phyloP scores from a whole-genome alignment of 2,888 invertebrate species.

The Acleris holmiana region DNA sequence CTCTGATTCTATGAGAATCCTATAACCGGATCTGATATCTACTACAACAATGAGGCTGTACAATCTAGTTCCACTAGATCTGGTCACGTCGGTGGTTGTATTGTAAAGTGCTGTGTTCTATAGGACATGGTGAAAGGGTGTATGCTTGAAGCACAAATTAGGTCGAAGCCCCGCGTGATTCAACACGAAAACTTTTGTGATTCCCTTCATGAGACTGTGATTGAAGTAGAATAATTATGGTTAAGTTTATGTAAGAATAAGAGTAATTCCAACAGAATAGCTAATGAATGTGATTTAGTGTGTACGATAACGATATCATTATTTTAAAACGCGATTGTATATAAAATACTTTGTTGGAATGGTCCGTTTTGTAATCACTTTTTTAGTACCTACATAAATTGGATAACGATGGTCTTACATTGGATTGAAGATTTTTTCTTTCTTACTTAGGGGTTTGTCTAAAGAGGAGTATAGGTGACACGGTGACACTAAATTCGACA shows the following conservation, averaged over 20 bases:
- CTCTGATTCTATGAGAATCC: constrained; percentile 77
- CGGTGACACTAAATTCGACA: too few species aligned
- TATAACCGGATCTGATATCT: constrained; percentile 51
- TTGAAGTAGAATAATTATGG: constrained; percentile 57
- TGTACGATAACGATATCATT: constrained; percentile 37
- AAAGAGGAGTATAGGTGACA: too few species aligned
- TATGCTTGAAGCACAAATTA: constrained; percentile 13
- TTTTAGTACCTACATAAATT: background rate
- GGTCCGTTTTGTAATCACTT: background rate
- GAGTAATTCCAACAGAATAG: constrained; percentile 33
- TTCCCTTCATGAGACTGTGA: constrained; percentile 77
- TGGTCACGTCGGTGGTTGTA: constrained; percentile 27
- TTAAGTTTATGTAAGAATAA: constrained; percentile 32
- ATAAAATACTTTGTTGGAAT: background rate
- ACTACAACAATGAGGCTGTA: constrained; percentile 56
- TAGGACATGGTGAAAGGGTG: constrained; percentile 16
- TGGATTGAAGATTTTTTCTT: too few species aligned
- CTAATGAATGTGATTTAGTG: constrained; percentile 44
- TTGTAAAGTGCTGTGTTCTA: constrained; percentile 22
- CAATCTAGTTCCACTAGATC: constrained; percentile 55
- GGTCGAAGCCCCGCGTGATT: constrained; percentile 56
- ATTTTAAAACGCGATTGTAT: background rate
- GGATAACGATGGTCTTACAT: too few species aligned
- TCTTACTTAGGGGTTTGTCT: too few species aligned
- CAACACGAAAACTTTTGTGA: constrained; percentile 58